These are phyloP conservation scores for Nomada ferruginata DNA, from an alignment of 2,888 invertebrate genomes.

Conservation along the genomic window DNA sequence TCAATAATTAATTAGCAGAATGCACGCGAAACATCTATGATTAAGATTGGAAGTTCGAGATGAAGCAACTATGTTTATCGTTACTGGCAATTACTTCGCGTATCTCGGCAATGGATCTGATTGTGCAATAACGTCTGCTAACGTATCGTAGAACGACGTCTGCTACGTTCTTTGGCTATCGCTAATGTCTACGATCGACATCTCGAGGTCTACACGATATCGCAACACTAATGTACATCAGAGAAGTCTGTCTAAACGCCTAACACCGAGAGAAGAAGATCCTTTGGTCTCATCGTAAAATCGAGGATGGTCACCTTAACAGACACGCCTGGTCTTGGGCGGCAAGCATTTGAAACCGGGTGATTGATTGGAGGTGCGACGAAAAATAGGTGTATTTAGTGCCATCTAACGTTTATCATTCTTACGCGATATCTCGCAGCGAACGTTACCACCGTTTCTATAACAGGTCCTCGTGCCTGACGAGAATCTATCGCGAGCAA, in stretches of 20 bases:
- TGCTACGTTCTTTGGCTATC: slow-evolving; percentile 11
- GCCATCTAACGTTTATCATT: slow-evolving; percentile 33
- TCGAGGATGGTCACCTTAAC: background rate
- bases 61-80: background rate
- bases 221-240: slow-evolving; percentile 19
- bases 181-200: slow-evolving; percentile 31
- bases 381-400: slow-evolving; percentile 45
- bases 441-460: slow-evolving; percentile 9
- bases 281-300: background rate
- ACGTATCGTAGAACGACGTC: slow-evolving; percentile 3
- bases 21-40: slow-evolving; percentile 25
- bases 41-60: background rate
- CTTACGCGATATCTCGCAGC: slow-evolving; percentile 8
- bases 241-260: slow-evolving; percentile 2
- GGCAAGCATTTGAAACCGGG: slow-evolving; percentile 5
- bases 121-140: no score
- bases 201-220: background rate
- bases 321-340: slow-evolving; percentile 35
- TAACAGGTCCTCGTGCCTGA: slow-evolving; percentile 5
- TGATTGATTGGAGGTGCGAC: slow-evolving; percentile 20
- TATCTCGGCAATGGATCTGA: background rate
- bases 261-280: slow-evolving; percentile 25
- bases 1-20: slow-evolving; percentile 3
- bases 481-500: slow-evolving; percentile 12
- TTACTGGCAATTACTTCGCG: background rate